Percentiles rank a stretch among this genome's conserved stretches.
Conservation (phyloP, 2,113 vertebrate genomes). For the Oreochromis niloticus region DNA sequence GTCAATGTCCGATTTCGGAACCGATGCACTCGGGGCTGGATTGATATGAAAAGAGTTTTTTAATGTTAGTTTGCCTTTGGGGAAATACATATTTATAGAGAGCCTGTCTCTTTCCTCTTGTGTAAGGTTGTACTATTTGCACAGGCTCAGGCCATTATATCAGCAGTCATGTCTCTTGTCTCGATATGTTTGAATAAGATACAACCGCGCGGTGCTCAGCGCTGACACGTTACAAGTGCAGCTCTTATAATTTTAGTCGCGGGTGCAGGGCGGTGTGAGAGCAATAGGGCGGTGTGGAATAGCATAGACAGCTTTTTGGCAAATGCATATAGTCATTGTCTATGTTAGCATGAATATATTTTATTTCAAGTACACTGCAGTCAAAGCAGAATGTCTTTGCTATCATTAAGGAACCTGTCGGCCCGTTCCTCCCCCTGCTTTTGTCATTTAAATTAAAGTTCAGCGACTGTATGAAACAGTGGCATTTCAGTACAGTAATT, state of each 20-base stretch:
- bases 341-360: neutral
- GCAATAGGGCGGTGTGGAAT: neutral
- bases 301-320: neutral
- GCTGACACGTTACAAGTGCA: neutral
- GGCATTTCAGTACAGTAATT: neutral
- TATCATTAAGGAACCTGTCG: neutral
- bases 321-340: neutral
- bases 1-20: neutral
- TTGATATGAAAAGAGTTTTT: neutral
- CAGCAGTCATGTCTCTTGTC: neutral
- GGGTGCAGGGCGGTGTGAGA: neutral
- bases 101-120: neutral
- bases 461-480: neutral
- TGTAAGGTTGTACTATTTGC: neutral
- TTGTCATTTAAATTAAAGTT: neutral
- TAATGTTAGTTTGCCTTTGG: neutral
- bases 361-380: neutral
- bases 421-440: neutral
- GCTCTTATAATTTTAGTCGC: conserved; percentile 21
- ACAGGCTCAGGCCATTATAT: neutral
- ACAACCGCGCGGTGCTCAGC: neutral
- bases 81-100: neutral
- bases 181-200: conserved; percentile 16
- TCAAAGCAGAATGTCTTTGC: neutral
- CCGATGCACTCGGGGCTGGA: neutral